phyloP scores from a whole-genome alignment of 2,113 vertebrate species.

The Dunckerocampus dactyliophorus region DNA sequence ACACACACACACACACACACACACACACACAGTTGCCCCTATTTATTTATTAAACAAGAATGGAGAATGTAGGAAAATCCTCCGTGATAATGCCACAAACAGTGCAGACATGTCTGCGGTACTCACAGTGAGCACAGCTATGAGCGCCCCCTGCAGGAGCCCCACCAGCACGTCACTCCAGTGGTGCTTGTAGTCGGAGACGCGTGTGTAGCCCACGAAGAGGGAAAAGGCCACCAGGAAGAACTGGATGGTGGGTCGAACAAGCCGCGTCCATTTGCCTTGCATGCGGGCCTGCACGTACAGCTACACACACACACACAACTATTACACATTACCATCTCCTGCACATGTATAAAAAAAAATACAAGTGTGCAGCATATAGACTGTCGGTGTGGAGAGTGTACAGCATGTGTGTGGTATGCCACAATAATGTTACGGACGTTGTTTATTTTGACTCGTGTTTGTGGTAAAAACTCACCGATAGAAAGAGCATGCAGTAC shows the following conservation, averaged over 20 bases:
- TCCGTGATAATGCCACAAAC: neutral
- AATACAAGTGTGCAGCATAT: neutral
- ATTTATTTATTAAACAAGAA: too few species aligned
- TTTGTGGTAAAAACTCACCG: slow-evolving; percentile 74
- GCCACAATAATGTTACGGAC: slow-evolving; percentile 41
- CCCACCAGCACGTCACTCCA: slow-evolving; percentile 89
- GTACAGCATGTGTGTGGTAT: neutral
- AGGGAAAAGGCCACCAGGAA: slow-evolving; percentile 85
- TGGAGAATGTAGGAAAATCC: neutral
- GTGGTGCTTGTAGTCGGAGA: slow-evolving; percentile 93
- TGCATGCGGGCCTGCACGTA: slow-evolving; percentile 86
- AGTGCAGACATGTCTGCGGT: neutral
- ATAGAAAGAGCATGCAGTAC: slow-evolving; percentile 97
- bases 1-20: too few species aligned
- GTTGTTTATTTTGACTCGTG: slow-evolving; percentile 14
- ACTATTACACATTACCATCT: too few species aligned
- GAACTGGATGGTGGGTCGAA: slow-evolving; percentile 91
- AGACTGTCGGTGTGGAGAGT: neutral
- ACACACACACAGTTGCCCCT: too few species aligned
- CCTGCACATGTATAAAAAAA: neutral
- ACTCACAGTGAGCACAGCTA: slow-evolving; percentile 85
- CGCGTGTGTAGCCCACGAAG: slow-evolving; percentile 87
- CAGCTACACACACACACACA: slow-evolving; percentile 64
- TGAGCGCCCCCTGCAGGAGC: slow-evolving; percentile 86
- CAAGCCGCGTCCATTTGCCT: slow-evolving; percentile 85